These are phyloP conservation scores for Lamproptera curius DNA, from an alignment of 2,888 invertebrate genomes.

Conservation along the genomic window DNA sequence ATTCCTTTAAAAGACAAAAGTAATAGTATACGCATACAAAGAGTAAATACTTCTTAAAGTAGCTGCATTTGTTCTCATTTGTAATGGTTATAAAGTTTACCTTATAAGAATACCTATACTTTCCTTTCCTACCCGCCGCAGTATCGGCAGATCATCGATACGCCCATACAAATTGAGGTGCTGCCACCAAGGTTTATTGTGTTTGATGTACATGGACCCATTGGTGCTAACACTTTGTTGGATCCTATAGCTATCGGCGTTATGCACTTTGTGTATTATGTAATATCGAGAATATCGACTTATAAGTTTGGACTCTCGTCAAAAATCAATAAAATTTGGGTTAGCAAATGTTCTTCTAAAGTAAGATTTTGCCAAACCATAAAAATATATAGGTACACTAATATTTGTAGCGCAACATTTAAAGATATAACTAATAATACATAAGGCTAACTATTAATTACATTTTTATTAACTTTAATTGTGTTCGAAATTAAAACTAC, in stretches of 20 bases:
- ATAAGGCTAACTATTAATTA: no score
- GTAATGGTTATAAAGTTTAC: no score
- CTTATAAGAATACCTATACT: no score
- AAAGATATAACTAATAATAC: no score
- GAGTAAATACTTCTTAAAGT: no score
- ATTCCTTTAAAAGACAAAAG: no score
- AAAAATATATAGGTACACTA: no score
- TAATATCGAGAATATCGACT: background rate
- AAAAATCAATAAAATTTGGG: background rate
- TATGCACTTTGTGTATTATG: background rate
- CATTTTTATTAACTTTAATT: no score
- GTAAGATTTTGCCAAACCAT: background rate
- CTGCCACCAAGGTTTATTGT: conserved; percentile 6
- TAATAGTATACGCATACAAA: no score
- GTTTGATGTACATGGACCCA: conserved; percentile 8
- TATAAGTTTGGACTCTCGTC: background rate
- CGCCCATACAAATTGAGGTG: conserved; percentile 16
- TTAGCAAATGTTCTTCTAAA: background rate
- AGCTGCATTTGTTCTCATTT: no score
- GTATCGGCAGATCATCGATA: conserved; percentile 19
- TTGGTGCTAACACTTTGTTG: background rate
- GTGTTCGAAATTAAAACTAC: no score
- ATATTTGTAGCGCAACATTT: no score
- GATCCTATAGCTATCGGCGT: background rate
- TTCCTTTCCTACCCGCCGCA: conserved; percentile 8